A percentile compares a stretch with the other conserved stretches of the same genome.
phyloP scores from a whole-genome alignment of 37 sponge, comb jelly and placozoan genomes.

The Haliclona indistincta region DNA sequence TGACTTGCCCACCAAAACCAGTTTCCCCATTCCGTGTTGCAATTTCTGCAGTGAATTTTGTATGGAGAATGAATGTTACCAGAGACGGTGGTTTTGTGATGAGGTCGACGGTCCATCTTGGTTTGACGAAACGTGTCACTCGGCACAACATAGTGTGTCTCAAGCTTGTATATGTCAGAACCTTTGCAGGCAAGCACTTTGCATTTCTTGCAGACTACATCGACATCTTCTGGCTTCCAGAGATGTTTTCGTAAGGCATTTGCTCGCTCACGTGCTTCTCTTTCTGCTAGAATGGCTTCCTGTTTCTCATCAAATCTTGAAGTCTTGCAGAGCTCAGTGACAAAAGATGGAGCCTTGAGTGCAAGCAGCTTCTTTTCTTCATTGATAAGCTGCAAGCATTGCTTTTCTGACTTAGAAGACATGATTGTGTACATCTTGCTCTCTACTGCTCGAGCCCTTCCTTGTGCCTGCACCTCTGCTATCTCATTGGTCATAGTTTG shows the following conservation, averaged over 20 bases:
- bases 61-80: slow-evolving; percentile 17
- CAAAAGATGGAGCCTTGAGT: slow-evolving; percentile 3
- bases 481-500: slow-evolving; percentile 64
- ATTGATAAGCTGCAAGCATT: slow-evolving; percentile 29
- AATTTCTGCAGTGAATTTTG: slow-evolving; percentile 50
- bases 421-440: slow-evolving; percentile 53
- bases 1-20: slow-evolving; percentile 33
- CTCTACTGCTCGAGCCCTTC: slow-evolving; percentile 56
- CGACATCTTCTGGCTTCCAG: slow-evolving; percentile 13
- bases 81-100: not conserved
- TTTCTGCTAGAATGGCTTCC: slow-evolving; percentile 9
- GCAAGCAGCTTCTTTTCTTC: slow-evolving; percentile 41
- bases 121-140: not conserved
- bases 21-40: slow-evolving; percentile 57
- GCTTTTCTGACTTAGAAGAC: slow-evolving; percentile 13
- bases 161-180: slow-evolving; percentile 35
- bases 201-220: slow-evolving; percentile 51
- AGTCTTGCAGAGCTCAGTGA: not conserved
- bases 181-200: slow-evolving; percentile 40
- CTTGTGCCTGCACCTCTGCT: slow-evolving; percentile 66
- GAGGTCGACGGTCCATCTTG: not conserved
- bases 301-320: slow-evolving; percentile 10
- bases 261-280: not conserved
- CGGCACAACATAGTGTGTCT: slow-evolving; percentile 41
- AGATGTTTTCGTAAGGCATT: not conserved